Evolutionary conservation across 2,888 invertebrate genomes (phyloP).

Genomic region (Caenorhabditis zanzibari): DNA sequence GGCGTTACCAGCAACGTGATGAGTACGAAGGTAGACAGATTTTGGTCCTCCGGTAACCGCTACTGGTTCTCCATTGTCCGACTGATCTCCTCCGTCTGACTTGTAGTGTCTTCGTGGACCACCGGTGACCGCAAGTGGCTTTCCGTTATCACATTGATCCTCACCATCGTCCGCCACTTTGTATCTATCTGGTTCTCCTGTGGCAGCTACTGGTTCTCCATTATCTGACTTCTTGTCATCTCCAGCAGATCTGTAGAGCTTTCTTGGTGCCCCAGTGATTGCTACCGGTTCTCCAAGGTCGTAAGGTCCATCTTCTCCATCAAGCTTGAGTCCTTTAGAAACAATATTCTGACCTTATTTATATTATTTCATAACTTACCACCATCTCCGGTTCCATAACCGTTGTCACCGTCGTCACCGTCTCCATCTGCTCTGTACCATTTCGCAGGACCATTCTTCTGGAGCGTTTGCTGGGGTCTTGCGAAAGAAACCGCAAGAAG

Average conservation of each 20-base stretch:
- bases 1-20: conserved; percentile 5
- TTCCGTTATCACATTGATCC: not conserved
- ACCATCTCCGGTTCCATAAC: conserved; percentile 17
- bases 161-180: not conserved
- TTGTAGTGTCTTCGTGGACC: not conserved
- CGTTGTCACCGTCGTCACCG: conserved; percentile 12
- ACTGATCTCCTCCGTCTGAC: not conserved
- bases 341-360: too few relatives aligned
- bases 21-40: conserved; percentile 3
- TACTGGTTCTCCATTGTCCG: conserved; percentile 16
- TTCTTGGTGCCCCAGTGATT: not conserved
- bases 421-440: conserved; percentile 10
- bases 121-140: not conserved
- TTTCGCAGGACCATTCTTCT: conserved; percentile 28
- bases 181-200: not conserved
- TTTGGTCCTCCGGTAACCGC: not conserved
- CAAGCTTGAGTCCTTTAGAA: conserved; percentile 12
- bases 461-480: conserved; percentile 14
- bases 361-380: too few relatives aligned
- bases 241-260: not conserved
- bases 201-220: conserved; percentile 6
- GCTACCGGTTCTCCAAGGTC: not conserved
- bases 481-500: conserved; percentile 38
- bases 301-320: conserved; percentile 7
- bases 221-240: conserved; percentile 13